Conservation (phyloP, 1,140 invertebrate genomes). For the Aplysia californica region DNA sequence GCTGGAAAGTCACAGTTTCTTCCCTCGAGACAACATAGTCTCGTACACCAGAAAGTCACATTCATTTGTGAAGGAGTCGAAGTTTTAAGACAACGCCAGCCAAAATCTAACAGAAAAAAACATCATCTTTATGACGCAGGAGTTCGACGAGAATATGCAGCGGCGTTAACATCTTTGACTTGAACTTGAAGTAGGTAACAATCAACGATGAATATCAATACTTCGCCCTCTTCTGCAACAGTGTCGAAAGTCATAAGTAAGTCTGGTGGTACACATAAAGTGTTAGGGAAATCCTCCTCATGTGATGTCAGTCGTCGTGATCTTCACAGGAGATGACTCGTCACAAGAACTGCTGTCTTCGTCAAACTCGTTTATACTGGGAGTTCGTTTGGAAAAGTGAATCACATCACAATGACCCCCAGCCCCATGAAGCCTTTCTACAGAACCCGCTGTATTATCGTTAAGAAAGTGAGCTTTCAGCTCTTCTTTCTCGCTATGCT, state of each 20-base stretch:
- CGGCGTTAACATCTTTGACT: neutral
- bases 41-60: neutral
- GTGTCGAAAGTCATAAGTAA: too few relatives aligned
- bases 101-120: neutral
- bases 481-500: too few relatives aligned
- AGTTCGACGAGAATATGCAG: neutral
- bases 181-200: neutral
- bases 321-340: slow-evolving; percentile 10
- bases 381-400: neutral
- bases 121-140: neutral
- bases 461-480: too few relatives aligned
- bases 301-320: neutral
- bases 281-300: neutral
- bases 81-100: neutral
- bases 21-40: too few relatives aligned
- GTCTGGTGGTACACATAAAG: neutral
- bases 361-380: neutral
- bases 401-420: neutral
- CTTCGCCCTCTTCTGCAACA: neutral
- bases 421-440: neutral
- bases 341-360: slow-evolving; percentile 14
- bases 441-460: too few relatives aligned
- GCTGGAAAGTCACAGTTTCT: too few relatives aligned
- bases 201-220: neutral
- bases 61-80: neutral